phyloP scores from a whole-genome alignment of 2,113 vertebrate species.

The Benthochromis sp. region DNA sequence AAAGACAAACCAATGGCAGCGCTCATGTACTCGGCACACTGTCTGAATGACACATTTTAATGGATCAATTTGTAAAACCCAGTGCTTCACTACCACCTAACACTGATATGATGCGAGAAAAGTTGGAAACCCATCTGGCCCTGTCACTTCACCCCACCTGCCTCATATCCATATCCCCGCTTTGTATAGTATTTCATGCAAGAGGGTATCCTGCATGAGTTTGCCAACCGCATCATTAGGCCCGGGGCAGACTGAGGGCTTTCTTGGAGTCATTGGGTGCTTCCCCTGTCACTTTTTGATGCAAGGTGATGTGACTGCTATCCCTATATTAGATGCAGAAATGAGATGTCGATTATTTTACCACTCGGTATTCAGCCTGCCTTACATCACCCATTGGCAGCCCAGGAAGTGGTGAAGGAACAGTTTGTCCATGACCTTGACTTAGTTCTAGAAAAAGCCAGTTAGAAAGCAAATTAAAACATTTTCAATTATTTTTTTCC shows the following conservation, averaged over 20 bases:
- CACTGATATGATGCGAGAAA: neutral
- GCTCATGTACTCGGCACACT: neutral
- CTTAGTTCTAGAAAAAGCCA: slow-evolving; percentile 30
- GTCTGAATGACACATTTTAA: neutral
- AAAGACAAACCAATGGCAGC: neutral
- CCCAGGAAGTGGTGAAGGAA: slow-evolving; percentile 14
- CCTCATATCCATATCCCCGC: neutral
- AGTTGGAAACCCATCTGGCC: slow-evolving; percentile 2
- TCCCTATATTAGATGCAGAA: slow-evolving; percentile 22
- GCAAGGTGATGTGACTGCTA: slow-evolving; percentile 12
- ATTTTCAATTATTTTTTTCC: slow-evolving; percentile 22
- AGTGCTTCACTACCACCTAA: neutral
- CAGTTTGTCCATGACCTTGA: slow-evolving; percentile 52
- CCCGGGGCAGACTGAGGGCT: slow-evolving; percentile 10
- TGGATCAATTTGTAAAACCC: neutral
- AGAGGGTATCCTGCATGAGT: neutral
- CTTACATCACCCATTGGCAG: slow-evolving; percentile 18
- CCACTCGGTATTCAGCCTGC: slow-evolving; percentile 20
- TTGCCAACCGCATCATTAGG: slow-evolving; percentile 3
- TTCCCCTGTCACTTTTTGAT: slow-evolving; percentile 17
- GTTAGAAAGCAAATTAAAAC: slow-evolving; percentile 39
- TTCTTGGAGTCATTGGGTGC: neutral
- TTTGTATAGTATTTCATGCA: neutral
- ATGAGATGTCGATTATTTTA: slow-evolving; percentile 33
- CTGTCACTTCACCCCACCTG: slow-evolving; percentile 7